Percentiles rank a stretch among this genome's conserved stretches.
These are phyloP conservation scores for Pipistrellus pygmaeus DNA, from an alignment of 2,797 vertebrate species.

Conservation along the genomic window DNA sequence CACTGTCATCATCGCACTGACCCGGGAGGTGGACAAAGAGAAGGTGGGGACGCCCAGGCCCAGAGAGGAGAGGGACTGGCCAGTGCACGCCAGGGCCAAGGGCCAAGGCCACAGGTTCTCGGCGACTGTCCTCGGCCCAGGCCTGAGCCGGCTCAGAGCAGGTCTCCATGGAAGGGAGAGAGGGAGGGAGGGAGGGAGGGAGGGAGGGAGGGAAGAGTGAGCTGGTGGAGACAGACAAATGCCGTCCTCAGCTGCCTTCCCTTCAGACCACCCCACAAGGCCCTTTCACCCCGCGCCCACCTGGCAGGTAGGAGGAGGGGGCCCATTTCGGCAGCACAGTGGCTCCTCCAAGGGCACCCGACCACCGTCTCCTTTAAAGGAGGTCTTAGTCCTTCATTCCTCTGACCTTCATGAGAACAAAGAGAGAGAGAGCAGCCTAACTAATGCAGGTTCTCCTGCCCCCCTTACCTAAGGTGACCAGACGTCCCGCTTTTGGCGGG, in stretches of 20 bases:
- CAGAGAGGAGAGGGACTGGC: background rate
- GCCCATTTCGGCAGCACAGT: background rate
- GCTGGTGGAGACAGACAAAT: fast-evolving
- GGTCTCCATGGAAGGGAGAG: fast-evolving
- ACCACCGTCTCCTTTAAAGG: background rate
- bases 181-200: fast-evolving
- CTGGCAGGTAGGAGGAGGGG: background rate
- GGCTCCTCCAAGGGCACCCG: background rate
- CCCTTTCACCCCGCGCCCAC: background rate
- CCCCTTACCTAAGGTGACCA: no score
- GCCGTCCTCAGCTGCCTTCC: no score
- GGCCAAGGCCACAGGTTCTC: background rate
- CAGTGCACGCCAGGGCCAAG: background rate
- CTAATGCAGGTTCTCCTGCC: no score
- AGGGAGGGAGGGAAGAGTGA: no score
- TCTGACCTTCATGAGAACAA: background rate
- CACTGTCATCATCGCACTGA: background rate
- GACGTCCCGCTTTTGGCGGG: no score
- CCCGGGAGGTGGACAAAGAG: background rate
- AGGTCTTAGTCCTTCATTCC: background rate
- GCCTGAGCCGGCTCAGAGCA: background rate
- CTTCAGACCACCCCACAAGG: background rate
- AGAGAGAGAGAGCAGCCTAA: no score
- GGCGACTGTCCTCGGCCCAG: background rate
- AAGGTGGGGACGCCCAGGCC: background rate